These are phyloP conservation scores for Ovibos moschatus DNA, from an alignment of 2,113 vertebrate species.

Conservation along the genomic window DNA sequence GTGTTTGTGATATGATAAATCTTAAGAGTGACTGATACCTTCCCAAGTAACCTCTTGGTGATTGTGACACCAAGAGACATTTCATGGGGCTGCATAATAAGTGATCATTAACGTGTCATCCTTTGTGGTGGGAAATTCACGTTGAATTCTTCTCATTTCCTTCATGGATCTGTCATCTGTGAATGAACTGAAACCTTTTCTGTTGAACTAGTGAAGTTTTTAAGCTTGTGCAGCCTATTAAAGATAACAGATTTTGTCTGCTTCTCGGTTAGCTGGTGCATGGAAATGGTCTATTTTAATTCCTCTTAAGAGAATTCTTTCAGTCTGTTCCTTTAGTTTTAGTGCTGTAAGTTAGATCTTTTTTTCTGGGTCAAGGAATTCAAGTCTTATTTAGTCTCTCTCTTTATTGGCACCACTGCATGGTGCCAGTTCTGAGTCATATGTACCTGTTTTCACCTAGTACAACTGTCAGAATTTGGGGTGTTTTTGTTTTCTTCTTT, in stretches of 20 bases:
- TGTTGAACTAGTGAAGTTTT: neutral
- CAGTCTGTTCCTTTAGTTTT: neutral
- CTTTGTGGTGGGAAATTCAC: neutral
- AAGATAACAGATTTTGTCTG: neutral
- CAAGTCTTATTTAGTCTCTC: neutral
- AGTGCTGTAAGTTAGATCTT: neutral
- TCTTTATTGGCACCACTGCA: neutral
- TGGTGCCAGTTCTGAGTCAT: neutral
- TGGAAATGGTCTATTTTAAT: neutral
- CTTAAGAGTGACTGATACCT: neutral
- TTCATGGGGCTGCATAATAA: neutral
- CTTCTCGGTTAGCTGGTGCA: neutral
- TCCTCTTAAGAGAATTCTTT: neutral
- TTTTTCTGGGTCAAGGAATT: neutral
- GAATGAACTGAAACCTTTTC: neutral
- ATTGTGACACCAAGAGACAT: neutral
- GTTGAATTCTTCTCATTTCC: neutral
- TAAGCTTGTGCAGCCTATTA: neutral
- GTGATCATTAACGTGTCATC: accelerated
- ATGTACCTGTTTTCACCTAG: neutral
- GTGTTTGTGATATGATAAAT: neutral
- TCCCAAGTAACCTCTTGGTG: neutral
- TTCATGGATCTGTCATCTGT: neutral
- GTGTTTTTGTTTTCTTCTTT: neutral
- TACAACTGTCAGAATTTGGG: neutral